phyloP scores from a whole-genome alignment of 2,888 invertebrate species.

The Lutraria lutraria region DNA sequence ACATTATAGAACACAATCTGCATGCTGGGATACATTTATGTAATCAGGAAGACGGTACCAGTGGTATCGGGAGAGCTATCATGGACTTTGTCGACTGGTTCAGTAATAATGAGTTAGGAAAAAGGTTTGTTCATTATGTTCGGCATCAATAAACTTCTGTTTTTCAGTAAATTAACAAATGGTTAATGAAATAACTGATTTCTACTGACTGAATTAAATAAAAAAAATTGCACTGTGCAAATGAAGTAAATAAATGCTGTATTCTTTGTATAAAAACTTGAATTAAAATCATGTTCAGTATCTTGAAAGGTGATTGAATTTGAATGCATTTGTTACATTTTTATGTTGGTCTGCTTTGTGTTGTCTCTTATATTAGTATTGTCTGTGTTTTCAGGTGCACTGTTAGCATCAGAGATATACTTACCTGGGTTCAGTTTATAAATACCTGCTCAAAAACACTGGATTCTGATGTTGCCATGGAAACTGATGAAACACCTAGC shows the following conservation, averaged over 20 bases:
- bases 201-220: too few relatives aligned
- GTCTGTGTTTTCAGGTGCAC: conserved; percentile 89
- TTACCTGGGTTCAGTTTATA: conserved; percentile 97
- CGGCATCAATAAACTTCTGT: neutral
- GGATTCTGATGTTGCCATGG: conserved; percentile 70
- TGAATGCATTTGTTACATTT: too few relatives aligned
- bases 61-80: conserved; percentile 90
- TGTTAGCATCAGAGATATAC: conserved; percentile 95
- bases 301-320: too few relatives aligned
- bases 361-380: too few relatives aligned
- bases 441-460: conserved; percentile 89
- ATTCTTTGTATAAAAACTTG: too few relatives aligned
- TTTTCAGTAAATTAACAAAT: too few relatives aligned
- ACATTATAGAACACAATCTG: conserved; percentile 94
- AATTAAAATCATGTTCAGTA: too few relatives aligned
- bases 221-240: too few relatives aligned
- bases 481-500: conserved; percentile 60
- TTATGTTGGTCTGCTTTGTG: too few relatives aligned
- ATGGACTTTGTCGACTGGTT: conserved; percentile 94
- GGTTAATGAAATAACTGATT: too few relatives aligned
- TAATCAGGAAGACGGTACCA: conserved; percentile 87
- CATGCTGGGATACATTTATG: conserved; percentile 88
- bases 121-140: conserved; percentile 84
- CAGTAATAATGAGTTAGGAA: conserved; percentile 91
- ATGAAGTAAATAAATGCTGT: too few relatives aligned